Evolutionary conservation across 2,113 vertebrate species (phyloP), one percentile per base, ranked within the genome.

Genomic region (Aptenodytes forsteri): DNA sequence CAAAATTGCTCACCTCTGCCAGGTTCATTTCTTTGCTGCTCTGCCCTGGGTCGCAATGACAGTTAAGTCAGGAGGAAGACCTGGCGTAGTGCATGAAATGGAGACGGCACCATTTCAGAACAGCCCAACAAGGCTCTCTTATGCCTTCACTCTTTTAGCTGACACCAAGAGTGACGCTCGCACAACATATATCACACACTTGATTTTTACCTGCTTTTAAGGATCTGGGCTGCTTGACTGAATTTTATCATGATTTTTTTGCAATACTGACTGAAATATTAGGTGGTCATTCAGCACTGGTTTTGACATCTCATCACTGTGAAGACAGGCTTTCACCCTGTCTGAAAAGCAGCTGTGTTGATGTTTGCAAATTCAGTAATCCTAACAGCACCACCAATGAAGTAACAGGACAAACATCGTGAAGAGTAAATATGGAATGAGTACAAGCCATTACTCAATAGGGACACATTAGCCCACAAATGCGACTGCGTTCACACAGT

Each of bases 141-240:
- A 29, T 0, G 1, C 21, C n/a, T 71, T 34, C 0, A 0, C 16
- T 52, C 49, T 49, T n/a, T 10, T 2, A 65, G 66, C 34, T 44
- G 18, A 16, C n/a, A 56, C 4, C 56, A 50, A 6, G 8, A 67
- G 15, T 8, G 34, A n/a, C 23, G 30, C 29, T 20, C 0, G 0
- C 10, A 50, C 32, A 69, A 21, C 10, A 27, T 29, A 0, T 1
- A n/a, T 1, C 34, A 36, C 52, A 46, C 27, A 4, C 34, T 42
- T 67, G 13, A 38, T 19, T 34, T 58, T 36, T 3, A 49, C 56
- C 54, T 52, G 49, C 30, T 70, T 40, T 14, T 16, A 36, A 52
- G 40, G 65, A 50, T 47, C 26, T 34, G 52, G 13, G 32, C 38
- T 65, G 44, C 38, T 73, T 50, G 14, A 32, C 23, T 25, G 34